Evolutionary conservation across 2,113 vertebrate species (phyloP), one percentile per base, ranked within the genome.

Genomic region (Ctenomys sociabilis): DNA sequence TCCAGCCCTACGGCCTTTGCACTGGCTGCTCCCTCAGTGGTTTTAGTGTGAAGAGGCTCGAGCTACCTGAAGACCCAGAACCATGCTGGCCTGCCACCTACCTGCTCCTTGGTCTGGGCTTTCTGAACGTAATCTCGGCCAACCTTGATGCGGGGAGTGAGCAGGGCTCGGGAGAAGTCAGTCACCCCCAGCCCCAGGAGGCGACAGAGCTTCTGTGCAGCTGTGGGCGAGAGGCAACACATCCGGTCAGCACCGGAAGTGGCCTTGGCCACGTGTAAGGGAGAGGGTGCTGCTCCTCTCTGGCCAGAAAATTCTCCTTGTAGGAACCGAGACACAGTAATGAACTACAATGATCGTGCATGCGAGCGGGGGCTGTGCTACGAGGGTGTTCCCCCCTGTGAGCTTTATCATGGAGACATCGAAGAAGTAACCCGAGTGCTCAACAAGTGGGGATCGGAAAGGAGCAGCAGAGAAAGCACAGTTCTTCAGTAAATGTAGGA

Each of bases 101-200:
- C 99, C 99, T 99, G 99, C 68, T 99, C 99, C 98, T 99, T 99
- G 30, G 99, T 99, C 98, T 99, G 99, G 2, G 99, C 99, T 96
- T 99, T 99, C 97, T 99, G 99, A 75, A 99, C 99, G 0, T 99
- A 99, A 96, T 99, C 99, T 16, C 99, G 98, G 70, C 99, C 99
- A 24, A 99, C 99, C 98, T 99, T 99, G 97, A 99, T 99, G 95
- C 99, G 98, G 1, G 99, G 99, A 0, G 98, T 99, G 95, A 99
- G 99, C 95, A 99, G 99, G 95, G 99, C 99, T 0, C 99, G 98
- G 40, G 99, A 99, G 97, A 99, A 99, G 97, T 99, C 99, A 1
- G 99, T 98, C 92, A 99, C 99, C 24, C 99, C 99, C 90, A 99
- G 98, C 70, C 99, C 99, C 98, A 99, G 98, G 85, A 99, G 99